Base-by-base conservation (phyloP, 2,888 invertebrate genomes). In the Melinaea marsaeus region DNA sequence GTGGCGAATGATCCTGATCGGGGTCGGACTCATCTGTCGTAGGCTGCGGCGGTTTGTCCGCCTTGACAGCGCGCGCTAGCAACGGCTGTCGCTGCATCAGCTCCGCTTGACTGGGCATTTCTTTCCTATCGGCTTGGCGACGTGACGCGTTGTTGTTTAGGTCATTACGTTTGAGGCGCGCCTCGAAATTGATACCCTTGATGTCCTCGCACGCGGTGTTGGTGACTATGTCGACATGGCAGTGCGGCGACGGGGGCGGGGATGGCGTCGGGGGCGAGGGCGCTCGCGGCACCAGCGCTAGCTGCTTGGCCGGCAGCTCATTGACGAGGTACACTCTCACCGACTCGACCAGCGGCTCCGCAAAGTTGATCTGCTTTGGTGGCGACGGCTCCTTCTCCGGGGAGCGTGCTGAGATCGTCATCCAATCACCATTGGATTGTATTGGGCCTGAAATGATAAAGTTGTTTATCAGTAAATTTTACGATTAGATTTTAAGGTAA, bases 21-120 rank as follows among this genome's bases (percentile, higher is more conserved):
- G 88, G 88, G 77, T 90, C 90, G 47, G 89, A 88, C 69, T 90
- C 90, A 77, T 89, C 90, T 54, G 87, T 84, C 74, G 84, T 76
- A 65, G 85, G 80, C 69, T 81, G 84, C 68, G 86, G 84, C 73
- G 84, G 42, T 42, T 42, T 83, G 74, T 86, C 86, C 32, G 71
- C 58, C 74, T 90, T 88, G 74, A 74, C 80, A 72, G 79, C 74
- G 73, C 90, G 89, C 74, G 90, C 87, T 74, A 91, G 82, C 75
- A 91, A 84, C 76, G 91, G 91, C 75, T 91, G 91, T 11, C 91
- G 86, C 84, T 91, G 91, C 90, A 91, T 83, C 65, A 90, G 85
- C 78, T 91, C 91, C 61, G 91, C 87, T 70, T 88, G 87, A 79
- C 79, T 88, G 67, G 91, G 91, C 91, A 91, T 91, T 61, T 75